phyloP scores from a whole-genome alignment of 2,888 invertebrate genomes.

The Diloba caeruleocephala region DNA sequence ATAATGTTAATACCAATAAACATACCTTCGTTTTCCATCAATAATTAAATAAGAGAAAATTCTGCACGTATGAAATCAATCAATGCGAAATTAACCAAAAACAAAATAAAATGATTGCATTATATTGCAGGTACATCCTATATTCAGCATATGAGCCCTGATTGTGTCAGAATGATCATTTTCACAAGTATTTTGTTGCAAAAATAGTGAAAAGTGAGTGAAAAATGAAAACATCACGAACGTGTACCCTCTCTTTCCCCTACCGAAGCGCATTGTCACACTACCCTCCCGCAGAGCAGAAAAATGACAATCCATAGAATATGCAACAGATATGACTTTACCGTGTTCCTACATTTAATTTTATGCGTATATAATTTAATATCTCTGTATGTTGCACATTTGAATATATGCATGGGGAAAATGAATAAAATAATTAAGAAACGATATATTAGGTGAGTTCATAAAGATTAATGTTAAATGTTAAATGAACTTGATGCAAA shows the following conservation, averaged over 20 bases:
- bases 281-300: slow-evolving; percentile 74
- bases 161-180: slow-evolving; percentile 64
- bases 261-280: slow-evolving; percentile 75
- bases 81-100: slow-evolving; percentile 12
- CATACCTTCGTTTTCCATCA: too few species aligned
- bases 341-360: too few species aligned
- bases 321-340: slow-evolving; percentile 21
- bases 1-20: too few species aligned
- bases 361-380: too few species aligned
- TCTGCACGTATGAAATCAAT: slow-evolving; percentile 33
- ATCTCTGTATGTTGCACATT: too few species aligned
- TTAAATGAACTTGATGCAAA: too few species aligned
- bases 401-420: too few species aligned
- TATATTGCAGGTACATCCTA: slow-evolving; percentile 36
- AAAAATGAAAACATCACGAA: slow-evolving; percentile 85
- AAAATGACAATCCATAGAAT: slow-evolving; percentile 78
- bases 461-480: too few species aligned
- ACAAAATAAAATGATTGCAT: slow-evolving; percentile 45
- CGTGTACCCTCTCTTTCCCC: slow-evolving; percentile 57
- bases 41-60: slow-evolving; percentile 16
- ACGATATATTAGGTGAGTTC: too few species aligned
- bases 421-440: too few species aligned
- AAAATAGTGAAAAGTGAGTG: slow-evolving; percentile 77
- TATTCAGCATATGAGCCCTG: slow-evolving; percentile 41
- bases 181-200: slow-evolving; percentile 63